Conservation (phyloP, 2,888 invertebrate genomes). For the Cylloceria caligata region DNA sequence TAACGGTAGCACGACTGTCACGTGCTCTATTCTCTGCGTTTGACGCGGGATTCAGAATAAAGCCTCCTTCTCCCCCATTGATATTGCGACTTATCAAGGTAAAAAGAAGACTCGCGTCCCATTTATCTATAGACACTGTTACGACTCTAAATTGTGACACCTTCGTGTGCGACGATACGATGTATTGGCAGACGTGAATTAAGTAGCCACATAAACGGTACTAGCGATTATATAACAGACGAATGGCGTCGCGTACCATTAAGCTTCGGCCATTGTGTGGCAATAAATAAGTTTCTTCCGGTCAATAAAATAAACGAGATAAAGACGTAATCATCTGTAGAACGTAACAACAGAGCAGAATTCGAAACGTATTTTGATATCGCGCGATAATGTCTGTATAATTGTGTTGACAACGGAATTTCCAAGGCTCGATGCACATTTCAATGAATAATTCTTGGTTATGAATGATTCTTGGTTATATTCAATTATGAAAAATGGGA, state of each 20-base stretch:
- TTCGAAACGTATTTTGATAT: neutral
- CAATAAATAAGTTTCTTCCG: slow-evolving; percentile 45
- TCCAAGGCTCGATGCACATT: neutral
- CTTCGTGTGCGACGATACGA: slow-evolving; percentile 1
- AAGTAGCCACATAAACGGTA: neutral
- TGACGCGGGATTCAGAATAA: slow-evolving; percentile 7
- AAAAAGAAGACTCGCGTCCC: slow-evolving; percentile 32
- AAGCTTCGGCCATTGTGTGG: slow-evolving; percentile 1
- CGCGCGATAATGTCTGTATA: neutral
- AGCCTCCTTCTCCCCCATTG: slow-evolving; percentile 1
- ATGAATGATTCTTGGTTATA: neutral
- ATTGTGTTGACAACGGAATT: neutral
- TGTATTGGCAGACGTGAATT: neutral
- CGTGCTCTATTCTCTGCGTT: neutral
- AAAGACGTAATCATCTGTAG: slow-evolving; percentile 1
- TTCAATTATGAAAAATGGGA: neutral
- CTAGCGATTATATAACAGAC: slow-evolving; percentile 17
- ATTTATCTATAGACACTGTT: slow-evolving; percentile 37
- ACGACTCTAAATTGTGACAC: slow-evolving; percentile 26
- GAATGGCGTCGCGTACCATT: slow-evolving; percentile 25
- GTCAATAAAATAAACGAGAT: slow-evolving; percentile 21
- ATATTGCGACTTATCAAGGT: slow-evolving; percentile 31
- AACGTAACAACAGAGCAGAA: neutral
- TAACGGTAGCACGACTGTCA: too few species aligned
- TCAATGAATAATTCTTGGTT: neutral